Conservation (phyloP, 2,888 invertebrate species). For the Pasiphila rectangulata region DNA sequence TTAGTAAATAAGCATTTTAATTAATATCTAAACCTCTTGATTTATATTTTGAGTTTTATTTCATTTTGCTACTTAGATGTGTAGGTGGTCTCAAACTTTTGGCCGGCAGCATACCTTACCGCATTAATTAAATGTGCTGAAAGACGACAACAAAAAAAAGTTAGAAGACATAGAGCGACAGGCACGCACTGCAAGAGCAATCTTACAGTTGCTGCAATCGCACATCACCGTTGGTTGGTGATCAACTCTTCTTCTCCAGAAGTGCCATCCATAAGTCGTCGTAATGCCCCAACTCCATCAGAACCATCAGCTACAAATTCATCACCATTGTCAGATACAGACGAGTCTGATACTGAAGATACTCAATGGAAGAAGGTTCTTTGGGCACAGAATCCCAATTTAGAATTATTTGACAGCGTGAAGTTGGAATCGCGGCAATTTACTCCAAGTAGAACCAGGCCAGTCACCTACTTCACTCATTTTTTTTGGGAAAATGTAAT, state of each 20-base stretch:
- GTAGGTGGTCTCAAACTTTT: too few relatives aligned
- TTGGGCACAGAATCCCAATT: conserved; percentile 6
- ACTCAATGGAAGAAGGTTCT: conserved; percentile 4
- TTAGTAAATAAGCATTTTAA: too few relatives aligned
- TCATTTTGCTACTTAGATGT: too few relatives aligned
- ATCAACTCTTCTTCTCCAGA: not conserved
- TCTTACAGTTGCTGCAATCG: too few relatives aligned
- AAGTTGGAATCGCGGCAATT: conserved; percentile 6
- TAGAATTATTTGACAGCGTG: conserved; percentile 5
- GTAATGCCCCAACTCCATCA: not conserved
- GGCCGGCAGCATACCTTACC: too few relatives aligned
- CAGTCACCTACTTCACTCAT: conserved; percentile 8
- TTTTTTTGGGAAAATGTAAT: conserved; percentile 10
- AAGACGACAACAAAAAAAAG: too few relatives aligned
- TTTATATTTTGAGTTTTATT: too few relatives aligned
- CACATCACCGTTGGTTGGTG: too few relatives aligned
- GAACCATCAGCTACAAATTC: conserved; percentile 4
- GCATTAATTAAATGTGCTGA: too few relatives aligned
- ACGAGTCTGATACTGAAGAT: conserved; percentile 4
- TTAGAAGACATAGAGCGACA: too few relatives aligned
- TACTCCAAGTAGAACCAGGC: conserved; percentile 10
- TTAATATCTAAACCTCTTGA: too few relatives aligned
- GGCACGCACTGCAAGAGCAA: too few relatives aligned
- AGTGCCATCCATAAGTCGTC: not conserved
- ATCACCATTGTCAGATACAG: conserved; percentile 4